These are phyloP conservation scores for Dryas iulia DNA, from an alignment of 1,140 invertebrate genomes.

Conservation along the genomic window DNA sequence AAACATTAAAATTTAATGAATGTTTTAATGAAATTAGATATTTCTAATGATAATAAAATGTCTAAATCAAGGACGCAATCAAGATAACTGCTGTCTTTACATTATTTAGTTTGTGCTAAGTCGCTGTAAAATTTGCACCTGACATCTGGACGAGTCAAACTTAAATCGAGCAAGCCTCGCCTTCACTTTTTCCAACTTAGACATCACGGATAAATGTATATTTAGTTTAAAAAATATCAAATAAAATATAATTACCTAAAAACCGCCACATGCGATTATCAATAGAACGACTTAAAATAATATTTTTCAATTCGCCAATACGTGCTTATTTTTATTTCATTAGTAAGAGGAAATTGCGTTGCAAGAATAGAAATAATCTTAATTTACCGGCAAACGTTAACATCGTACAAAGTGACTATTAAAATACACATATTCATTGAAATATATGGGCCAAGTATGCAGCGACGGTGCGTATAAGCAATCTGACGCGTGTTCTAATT, in stretches of 20 bases:
- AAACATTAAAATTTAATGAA: no score
- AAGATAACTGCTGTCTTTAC: no score
- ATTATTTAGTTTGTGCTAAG: no score
- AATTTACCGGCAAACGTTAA: neutral
- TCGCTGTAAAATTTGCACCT: neutral
- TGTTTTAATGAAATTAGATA: no score
- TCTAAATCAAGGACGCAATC: no score
- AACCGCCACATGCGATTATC: neutral
- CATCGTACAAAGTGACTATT: conserved; percentile 14
- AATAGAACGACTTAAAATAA: neutral
- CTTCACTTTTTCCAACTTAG: no score
- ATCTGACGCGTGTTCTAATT: conserved; percentile 62
- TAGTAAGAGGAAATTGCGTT: neutral
- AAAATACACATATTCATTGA: conserved; percentile 33
- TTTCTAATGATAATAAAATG: no score
- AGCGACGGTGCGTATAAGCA: conserved; percentile 52
- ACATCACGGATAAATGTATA: no score
- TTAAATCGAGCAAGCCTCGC: neutral
- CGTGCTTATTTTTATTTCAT: neutral
- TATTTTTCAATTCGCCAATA: neutral
- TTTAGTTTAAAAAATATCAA: no score
- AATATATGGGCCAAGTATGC: conserved; percentile 66
- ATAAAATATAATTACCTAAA: neutral
- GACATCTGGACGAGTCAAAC: neutral
- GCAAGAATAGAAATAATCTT: neutral